Base-by-base conservation (phyloP, 2,113 vertebrate genomes). In the Theropithecus gelada region DNA sequence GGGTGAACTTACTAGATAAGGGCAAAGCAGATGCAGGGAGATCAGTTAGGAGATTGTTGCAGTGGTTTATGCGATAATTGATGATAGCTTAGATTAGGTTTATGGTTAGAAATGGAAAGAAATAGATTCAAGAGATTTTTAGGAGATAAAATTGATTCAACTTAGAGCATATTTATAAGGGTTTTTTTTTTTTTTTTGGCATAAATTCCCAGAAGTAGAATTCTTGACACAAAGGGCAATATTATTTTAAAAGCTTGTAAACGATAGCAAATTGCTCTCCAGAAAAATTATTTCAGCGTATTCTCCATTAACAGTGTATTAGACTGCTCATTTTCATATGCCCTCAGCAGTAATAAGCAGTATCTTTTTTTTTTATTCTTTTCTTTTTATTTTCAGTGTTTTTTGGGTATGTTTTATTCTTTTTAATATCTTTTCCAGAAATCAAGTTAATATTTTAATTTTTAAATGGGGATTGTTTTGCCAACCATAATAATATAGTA, bases 191-290 rank as follows among this genome's bases (percentile, higher is more conserved):
- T 48, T 73, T 23, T 70, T 64, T 38, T 85, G 81, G 25, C 25
- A 38, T 84, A 81, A 89, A 5, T 82, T 92, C 14, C 43, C 76
- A 88, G 55, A 93, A 76, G 52, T 93, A 22, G n/a, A 84, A 84
- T 90, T 93, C 66, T 80, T 55, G 30, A 66, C 2, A 81, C 32
- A 75, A 79, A 96, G 48, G n/a, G 55, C 14, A 79, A 14, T 76
- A 81, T 93, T 81, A 75, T 82, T 97, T 97, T 93, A 84, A 93
- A 88, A 93, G 25, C 45, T 93, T 94, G n/a, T 23, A 30, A 61
- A 76, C 92, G 73, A 43, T 89, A 92, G 8, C 40, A 88, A 52
- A 84, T 81, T 96, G 52, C 66, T 97, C 97, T 83, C 78, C n/a
- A 45, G 43, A 93, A 93, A 87, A 30, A 89, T 88, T 61, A 17